These are phyloP conservation scores for Tryphoninae sp. DNA, from an alignment of 2,888 invertebrate genomes.

Conservation along the genomic window DNA sequence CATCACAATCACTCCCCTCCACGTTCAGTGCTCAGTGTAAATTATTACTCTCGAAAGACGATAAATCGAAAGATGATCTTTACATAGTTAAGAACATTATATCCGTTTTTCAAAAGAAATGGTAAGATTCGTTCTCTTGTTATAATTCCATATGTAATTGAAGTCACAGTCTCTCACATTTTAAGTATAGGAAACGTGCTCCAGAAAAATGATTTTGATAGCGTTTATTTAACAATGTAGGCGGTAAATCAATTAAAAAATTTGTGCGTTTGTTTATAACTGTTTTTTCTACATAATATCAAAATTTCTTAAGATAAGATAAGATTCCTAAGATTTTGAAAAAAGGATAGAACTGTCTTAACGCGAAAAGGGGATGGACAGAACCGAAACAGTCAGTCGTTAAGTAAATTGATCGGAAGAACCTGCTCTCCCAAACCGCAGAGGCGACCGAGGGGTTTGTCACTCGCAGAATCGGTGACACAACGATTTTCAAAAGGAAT, in stretches of 20 bases:
- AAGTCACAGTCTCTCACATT: slow-evolving; percentile 12
- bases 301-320: too few species aligned
- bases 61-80: slow-evolving; percentile 8
- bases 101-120: too few species aligned
- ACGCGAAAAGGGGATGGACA: neutral
- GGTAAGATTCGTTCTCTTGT: neutral
- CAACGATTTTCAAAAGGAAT: too few species aligned
- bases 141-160: slow-evolving; percentile 7
- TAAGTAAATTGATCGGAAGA: slow-evolving; percentile 71
- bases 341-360: too few species aligned
- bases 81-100: too few species aligned
- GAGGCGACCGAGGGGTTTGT: neutral
- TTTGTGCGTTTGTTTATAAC: too few species aligned
- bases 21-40: slow-evolving; percentile 18
- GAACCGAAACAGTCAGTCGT: slow-evolving; percentile 59
- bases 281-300: too few species aligned
- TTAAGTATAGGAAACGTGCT: slow-evolving; percentile 17
- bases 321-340: too few species aligned
- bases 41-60: slow-evolving; percentile 26
- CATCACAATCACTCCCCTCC: slow-evolving; percentile 18
- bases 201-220: slow-evolving; percentile 24
- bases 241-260: neutral
- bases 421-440: slow-evolving; percentile 61
- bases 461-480: too few species aligned
- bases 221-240: slow-evolving; percentile 14